Conservation (phyloP, 2,113 vertebrate genomes). For the Petrocephalus zakoni region DNA sequence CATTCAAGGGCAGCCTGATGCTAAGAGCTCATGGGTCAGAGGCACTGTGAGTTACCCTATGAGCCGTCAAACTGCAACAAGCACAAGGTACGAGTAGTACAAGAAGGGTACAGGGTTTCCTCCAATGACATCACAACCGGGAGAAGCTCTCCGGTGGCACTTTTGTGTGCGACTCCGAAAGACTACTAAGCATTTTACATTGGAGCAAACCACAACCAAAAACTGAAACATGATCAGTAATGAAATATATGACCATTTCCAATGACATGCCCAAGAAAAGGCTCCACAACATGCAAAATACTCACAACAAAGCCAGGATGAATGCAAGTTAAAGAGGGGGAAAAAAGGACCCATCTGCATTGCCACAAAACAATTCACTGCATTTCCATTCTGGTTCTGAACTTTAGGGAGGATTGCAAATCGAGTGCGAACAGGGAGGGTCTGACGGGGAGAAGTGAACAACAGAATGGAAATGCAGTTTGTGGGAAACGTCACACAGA, state of each 20-base stretch:
- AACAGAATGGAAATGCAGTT: slow-evolving; percentile 63
- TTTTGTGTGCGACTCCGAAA: neutral
- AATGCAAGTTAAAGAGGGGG: neutral
- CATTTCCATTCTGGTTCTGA: slow-evolving; percentile 10
- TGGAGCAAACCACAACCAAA: slow-evolving; percentile 22
- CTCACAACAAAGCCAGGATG: neutral
- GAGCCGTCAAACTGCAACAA: neutral
- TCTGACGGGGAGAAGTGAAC: neutral
- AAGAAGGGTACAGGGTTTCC: neutral
- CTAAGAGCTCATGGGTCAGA: neutral
- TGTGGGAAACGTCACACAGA: slow-evolving; percentile 44
- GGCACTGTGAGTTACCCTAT: neutral
- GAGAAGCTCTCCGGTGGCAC: neutral
- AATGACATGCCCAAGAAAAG: too few relatives aligned
- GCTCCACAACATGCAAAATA: neutral
- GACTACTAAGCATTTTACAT: neutral
- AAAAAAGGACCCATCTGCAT: neutral
- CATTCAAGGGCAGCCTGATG: neutral
- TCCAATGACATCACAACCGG: neutral
- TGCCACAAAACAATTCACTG: neutral
- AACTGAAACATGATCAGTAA: neutral
- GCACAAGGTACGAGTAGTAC: neutral
- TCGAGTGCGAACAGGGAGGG: neutral
- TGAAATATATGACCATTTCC: neutral
- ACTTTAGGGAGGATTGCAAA: neutral